These are phyloP conservation scores for Xylocopa sonorina DNA, from an alignment of 1,140 invertebrate species.

Conservation along the genomic window DNA sequence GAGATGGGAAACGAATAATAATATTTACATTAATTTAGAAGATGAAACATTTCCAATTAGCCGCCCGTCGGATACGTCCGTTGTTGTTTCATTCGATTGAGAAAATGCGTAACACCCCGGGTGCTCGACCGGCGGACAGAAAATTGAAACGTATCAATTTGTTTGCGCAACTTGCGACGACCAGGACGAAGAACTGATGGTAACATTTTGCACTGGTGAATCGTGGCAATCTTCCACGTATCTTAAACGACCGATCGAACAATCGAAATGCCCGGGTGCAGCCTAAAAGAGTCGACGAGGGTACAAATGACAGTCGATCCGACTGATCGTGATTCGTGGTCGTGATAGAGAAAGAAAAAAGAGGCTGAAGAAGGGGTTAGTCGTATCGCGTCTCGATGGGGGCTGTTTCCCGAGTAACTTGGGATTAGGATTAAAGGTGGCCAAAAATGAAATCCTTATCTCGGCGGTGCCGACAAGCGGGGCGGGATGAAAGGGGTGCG, in stretches of 20 bases:
- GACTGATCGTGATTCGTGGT: neutral
- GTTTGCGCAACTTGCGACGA: neutral
- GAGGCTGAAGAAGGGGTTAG: neutral
- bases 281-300: no score
- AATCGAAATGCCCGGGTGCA: no score
- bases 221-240: neutral
- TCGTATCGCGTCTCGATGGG: slow-evolving; percentile 15
- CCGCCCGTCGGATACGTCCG: neutral
- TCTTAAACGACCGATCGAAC: neutral
- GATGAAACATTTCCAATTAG: slow-evolving; percentile 54
- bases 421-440: slow-evolving; percentile 79
- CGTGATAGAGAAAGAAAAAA: slow-evolving; percentile 7
- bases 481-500: slow-evolving; percentile 65
- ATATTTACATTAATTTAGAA: slow-evolving; percentile 48
- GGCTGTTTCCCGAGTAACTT: slow-evolving; percentile 66
- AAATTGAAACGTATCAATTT: slow-evolving; percentile 7
- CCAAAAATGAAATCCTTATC: slow-evolving; percentile 81
- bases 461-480: slow-evolving; percentile 65
- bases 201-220: neutral
- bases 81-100: slow-evolving; percentile 21
- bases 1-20: slow-evolving; percentile 48
- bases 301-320: no score
- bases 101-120: neutral
- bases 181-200: neutral
- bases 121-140: no score